phyloP scores from a whole-genome alignment of 2,888 invertebrate genomes.

The Rhamphomyia laevipes region DNA sequence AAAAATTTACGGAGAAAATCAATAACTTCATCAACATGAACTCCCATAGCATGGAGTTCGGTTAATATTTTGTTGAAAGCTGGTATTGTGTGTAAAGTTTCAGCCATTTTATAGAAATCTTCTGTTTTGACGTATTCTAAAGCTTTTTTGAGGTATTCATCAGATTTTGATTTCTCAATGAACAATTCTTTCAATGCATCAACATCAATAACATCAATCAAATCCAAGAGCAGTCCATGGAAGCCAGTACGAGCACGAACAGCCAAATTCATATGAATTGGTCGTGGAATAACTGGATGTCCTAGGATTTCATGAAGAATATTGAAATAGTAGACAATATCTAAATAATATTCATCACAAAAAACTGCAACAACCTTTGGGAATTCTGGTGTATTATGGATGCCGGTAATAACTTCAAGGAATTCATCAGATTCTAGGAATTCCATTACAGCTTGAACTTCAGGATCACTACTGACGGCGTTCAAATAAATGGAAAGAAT shows the following conservation, averaged over 20 bases:
- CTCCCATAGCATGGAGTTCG: slow-evolving; percentile 4
- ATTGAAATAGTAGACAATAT: slow-evolving; percentile 7
- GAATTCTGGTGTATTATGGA: slow-evolving; percentile 6
- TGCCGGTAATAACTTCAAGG: slow-evolving; percentile 1
- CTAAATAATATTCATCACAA: slow-evolving; percentile 8
- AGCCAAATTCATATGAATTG: not conserved
- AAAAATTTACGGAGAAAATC: slow-evolving; percentile 4
- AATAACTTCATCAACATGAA: slow-evolving; percentile 8
- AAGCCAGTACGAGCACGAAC: slow-evolving; percentile 2
- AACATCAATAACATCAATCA: slow-evolving; percentile 6
- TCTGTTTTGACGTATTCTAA: slow-evolving; percentile 7
- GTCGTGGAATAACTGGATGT: slow-evolving; percentile 6
- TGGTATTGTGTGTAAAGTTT: slow-evolving; percentile 3
- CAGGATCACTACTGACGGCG: slow-evolving; percentile 8
- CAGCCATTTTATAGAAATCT: slow-evolving; percentile 7
- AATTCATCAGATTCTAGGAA: slow-evolving; percentile 11
- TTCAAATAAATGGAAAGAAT: slow-evolving; percentile 7
- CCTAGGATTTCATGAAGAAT: slow-evolving; percentile 6
- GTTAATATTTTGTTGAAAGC: slow-evolving; percentile 1
- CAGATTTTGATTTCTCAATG: slow-evolving; percentile 4
- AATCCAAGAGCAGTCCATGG: slow-evolving; percentile 8
- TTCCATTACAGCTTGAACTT: slow-evolving; percentile 10
- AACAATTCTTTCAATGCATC: slow-evolving; percentile 5
- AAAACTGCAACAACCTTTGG: slow-evolving; percentile 4
- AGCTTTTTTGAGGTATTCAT: slow-evolving; percentile 9